A percentile compares a stretch with the other conserved stretches of the same genome.
phyloP scores from a whole-genome alignment of 1,140 invertebrate genomes.

The Microplitis demolitor region DNA sequence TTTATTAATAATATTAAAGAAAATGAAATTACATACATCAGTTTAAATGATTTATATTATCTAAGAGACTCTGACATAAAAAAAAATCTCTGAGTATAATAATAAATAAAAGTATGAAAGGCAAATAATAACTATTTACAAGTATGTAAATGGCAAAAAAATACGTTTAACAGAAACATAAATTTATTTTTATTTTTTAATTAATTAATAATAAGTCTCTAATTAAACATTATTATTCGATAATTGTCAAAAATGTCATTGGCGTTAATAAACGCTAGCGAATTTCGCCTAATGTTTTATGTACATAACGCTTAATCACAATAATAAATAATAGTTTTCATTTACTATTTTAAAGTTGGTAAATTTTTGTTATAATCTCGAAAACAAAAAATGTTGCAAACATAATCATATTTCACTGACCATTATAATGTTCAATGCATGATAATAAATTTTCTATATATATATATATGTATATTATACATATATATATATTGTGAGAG shows the following conservation, averaged over 20 bases:
- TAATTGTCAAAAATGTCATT: background rate
- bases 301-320: slow-evolving; percentile 40
- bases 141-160: slow-evolving; percentile 57
- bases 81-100: slow-evolving; percentile 49
- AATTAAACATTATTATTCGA: slow-evolving; percentile 9
- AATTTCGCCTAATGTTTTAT: slow-evolving; percentile 30
- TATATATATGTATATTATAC: slow-evolving; percentile 20
- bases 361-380: background rate
- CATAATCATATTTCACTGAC: slow-evolving; percentile 13
- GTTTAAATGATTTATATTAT: slow-evolving; percentile 55
- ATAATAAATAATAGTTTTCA: slow-evolving; percentile 25
- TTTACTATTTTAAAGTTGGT: background rate
- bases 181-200: slow-evolving; percentile 23
- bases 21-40: slow-evolving; percentile 39
- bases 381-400: background rate
- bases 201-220: slow-evolving; percentile 10
- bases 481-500: no score
- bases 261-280: background rate
- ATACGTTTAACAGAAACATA: slow-evolving; percentile 49
- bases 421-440: slow-evolving; percentile 17
- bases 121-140: slow-evolving; percentile 62
- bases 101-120: slow-evolving; percentile 59
- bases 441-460: slow-evolving; percentile 47
- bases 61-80: slow-evolving; percentile 44
- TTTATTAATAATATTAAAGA: slow-evolving; percentile 36